Conservation (phyloP, 2,888 invertebrate species). For the Alcis repandata region DNA sequence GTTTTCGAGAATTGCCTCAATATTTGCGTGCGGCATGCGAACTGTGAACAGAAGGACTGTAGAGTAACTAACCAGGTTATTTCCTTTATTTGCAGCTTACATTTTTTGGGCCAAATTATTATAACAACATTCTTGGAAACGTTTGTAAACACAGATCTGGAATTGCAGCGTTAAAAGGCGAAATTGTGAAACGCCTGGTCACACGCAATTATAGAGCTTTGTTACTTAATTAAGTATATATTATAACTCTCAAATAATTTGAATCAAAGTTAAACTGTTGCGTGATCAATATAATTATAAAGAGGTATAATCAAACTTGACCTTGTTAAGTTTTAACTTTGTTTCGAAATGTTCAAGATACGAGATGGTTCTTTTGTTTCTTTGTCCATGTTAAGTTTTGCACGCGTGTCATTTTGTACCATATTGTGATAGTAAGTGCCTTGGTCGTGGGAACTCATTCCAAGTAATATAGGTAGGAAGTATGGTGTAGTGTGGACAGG, state of each 20-base stretch:
- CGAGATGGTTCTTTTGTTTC: slow-evolving; percentile 19
- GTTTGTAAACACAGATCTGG: background rate
- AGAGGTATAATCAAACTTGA: slow-evolving; percentile 21
- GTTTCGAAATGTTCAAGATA: slow-evolving; percentile 16
- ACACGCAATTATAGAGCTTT: background rate
- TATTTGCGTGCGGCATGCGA: slow-evolving; percentile 37
- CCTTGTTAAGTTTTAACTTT: slow-evolving; percentile 15
- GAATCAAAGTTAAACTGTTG: slow-evolving; percentile 14
- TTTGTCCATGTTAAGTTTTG: slow-evolving; percentile 3
- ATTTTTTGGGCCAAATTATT: background rate
- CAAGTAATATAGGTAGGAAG: slow-evolving; percentile 43
- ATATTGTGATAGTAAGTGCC: slow-evolving; percentile 46
- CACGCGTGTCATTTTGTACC: background rate
- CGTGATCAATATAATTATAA: slow-evolving; percentile 27
- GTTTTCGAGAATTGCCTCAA: slow-evolving; percentile 8
- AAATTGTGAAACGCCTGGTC: background rate
- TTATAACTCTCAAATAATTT: background rate
- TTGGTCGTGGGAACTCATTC: slow-evolving; percentile 55
- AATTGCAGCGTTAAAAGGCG: background rate
- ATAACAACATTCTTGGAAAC: background rate
- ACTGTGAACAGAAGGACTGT: slow-evolving; percentile 4
- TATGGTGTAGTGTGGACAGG: slow-evolving; percentile 45
- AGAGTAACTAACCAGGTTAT: slow-evolving; percentile 24
- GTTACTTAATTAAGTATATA: background rate
- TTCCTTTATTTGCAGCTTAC: slow-evolving; percentile 1